Percentiles rank a stretch among this genome's conserved stretches.
Conservation (phyloP, 2,113 vertebrate genomes). For the Merops nubicus region DNA sequence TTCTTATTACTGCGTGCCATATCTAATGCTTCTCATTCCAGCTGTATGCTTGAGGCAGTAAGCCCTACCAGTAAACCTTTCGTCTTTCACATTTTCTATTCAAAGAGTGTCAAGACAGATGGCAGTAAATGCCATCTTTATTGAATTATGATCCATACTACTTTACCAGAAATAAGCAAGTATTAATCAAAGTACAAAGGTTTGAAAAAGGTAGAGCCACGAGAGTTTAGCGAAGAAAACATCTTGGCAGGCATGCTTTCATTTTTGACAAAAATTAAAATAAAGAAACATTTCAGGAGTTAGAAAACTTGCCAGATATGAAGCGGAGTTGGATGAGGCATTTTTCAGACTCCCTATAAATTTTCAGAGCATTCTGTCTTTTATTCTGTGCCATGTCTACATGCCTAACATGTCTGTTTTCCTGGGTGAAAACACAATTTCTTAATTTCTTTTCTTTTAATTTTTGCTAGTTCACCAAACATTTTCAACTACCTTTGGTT, state of each 20-base stretch:
- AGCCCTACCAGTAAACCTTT: constrained; percentile 57
- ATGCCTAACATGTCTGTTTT: not conserved
- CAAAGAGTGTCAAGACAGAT: constrained; percentile 63
- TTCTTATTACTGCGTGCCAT: not conserved
- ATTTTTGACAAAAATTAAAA: not conserved
- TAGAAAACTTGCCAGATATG: not conserved
- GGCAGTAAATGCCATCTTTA: constrained; percentile 70
- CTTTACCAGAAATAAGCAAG: constrained; percentile 68
- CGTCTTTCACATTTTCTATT: constrained; percentile 66
- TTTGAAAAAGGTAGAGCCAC: constrained; percentile 20
- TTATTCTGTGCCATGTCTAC: not conserved
- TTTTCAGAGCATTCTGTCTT: not conserved
- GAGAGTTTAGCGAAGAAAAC: not conserved
- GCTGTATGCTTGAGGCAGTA: constrained; percentile 47
- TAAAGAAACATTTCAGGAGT: not conserved
- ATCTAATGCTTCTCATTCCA: constrained; percentile 5
- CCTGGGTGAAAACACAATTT: not conserved
- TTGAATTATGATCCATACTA: constrained; percentile 66
- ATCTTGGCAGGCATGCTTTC: not conserved
- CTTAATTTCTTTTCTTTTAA: not conserved
- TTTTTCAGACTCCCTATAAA: not conserved
- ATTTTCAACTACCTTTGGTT: not conserved
- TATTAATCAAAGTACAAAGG: constrained; percentile 71
- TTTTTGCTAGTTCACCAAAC: not conserved
- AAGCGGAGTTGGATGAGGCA: not conserved